Evolutionary conservation across 1,140 invertebrate species (phyloP), one percentile per base, ranked within the genome.

Genomic region (Melitaea cinxia): DNA sequence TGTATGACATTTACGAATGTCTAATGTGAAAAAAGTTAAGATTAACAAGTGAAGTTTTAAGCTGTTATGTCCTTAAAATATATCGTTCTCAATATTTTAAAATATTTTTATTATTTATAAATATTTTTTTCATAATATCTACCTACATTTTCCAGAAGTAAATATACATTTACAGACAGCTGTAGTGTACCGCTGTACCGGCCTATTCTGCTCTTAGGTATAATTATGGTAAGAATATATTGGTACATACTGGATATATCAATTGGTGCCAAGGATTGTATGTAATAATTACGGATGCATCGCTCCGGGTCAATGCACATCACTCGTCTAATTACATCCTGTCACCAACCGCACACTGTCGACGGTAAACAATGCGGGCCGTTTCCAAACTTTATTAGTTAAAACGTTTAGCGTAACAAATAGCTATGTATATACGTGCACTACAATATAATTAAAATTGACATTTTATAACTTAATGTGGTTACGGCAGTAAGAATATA

Each of bases 261-360:
- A 17, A 42, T 42, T n/a, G 37, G 37, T 42, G 37, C 15, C 37
- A 42, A 42, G 37, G 37, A 17, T 42, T 42, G 5, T 5, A 42
- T 42, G 9, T 37, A 15, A 61, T 53, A 39, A 63, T 54, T 63
- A 37, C 52, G 58, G 42, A 59, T 49, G 56, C 56, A 30, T 39
- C 39, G 56, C 45, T 49, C 21, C 56, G 35, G 56, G 56, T 59
- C 56, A 47, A 19, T 15, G 56, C 42, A 49, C 56, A 59, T 15
- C 30, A 26, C 55, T 28, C 39, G 19, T 33, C 56, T 59, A 59
- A 59, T 59, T 39, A 59, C 56, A 33, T 59, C 42, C 56, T 33
- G 42, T 33, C 21, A 12, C 1, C 19, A 2, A 47, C 9, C 42
- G 2, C 42, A 21, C 42, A 12, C 21, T 21, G 21, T 9, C 19